phyloP scores from a whole-genome alignment of 2,888 invertebrate species.

The Adelognathus sp. region DNA sequence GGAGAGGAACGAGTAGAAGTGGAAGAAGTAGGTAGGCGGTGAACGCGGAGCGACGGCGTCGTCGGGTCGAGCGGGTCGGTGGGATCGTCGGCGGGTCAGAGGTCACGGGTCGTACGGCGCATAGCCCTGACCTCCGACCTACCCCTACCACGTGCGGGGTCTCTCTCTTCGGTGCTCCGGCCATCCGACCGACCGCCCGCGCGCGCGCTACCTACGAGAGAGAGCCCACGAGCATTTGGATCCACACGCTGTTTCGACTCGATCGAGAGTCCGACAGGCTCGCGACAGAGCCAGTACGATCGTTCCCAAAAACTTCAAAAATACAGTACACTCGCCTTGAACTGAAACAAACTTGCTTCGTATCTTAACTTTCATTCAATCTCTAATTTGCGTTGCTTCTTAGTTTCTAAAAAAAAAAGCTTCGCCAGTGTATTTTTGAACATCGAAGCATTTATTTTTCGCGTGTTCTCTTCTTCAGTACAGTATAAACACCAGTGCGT shows the following conservation, averaged over 20 bases:
- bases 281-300: conserved; percentile 49
- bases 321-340: conserved; percentile 18
- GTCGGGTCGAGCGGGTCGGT: conserved; percentile 71
- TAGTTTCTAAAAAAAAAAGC: no score
- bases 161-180: conserved; percentile 65
- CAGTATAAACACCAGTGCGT: background rate
- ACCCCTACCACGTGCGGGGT: conserved; percentile 64
- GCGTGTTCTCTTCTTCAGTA: background rate
- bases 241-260: conserved; percentile 57
- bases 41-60: conserved; percentile 57
- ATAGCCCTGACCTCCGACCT: conserved; percentile 79
- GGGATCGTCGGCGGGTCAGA: conserved; percentile 76
- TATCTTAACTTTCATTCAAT: no score
- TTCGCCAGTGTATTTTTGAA: background rate
- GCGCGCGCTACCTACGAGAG: conserved; percentile 56
- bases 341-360: background rate
- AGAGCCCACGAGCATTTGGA: conserved; percentile 54
- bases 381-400: no score
- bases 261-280: conserved; percentile 57
- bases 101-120: conserved; percentile 78
- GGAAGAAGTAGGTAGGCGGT: conserved; percentile 56
- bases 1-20: conserved; percentile 51
- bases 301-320: conserved; percentile 17
- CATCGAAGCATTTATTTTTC: background rate
- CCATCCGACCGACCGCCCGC: conserved; percentile 47